Base-by-base conservation (phyloP, 2,797 vertebrate genomes). In the Mormyrops boulengeri region DNA sequence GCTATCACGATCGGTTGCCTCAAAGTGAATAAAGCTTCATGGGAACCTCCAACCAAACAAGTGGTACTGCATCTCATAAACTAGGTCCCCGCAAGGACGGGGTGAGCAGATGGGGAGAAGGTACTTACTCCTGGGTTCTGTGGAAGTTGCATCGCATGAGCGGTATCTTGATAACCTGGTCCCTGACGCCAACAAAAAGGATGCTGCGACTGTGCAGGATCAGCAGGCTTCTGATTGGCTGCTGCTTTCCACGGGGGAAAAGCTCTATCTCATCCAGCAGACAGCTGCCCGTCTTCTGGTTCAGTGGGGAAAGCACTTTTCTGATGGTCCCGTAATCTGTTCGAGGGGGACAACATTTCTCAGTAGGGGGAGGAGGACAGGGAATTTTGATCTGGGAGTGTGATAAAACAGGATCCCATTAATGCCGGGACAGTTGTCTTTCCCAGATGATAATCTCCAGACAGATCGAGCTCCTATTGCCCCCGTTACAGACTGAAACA, bases 291-390 rank as follows among this genome's bases (percentile, higher is more conserved):
- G 94, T 95, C 88, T 95, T 97, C 93, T 95, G 96, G 92, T 97
- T 97, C 93, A 98, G 90, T 0, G 98, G 98, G 0, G 97, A 98
- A 38, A 99, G 97, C 60, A 99, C 97, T 94, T 99, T 99, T 92
- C 98, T 97, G 94, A 99, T 97, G 88, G 98, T 98, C 9, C 98
- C 98, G 0, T 98, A 97, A 95, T 98, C 98, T 99, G 95, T 34
- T 85, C 89, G 93, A 85, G 77, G 2, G 38, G 82, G 55, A 62
- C 17, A 34, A 85, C 84, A 85, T 85, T 85, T 85, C 84, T 22
- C 11, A 87, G 89, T 89, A 89, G 30, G 88, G 89, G 88, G 91
- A 93, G 50, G 91, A 89, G 11, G 53, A 90, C 89, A 41, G 49
- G 49, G 85, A 52, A 85, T 84, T 49, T 19, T 49, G 82, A 90